A percentile compares a stretch with the other conserved stretches of the same genome.
phyloP scores from a whole-genome alignment of 2,113 vertebrate genomes.

The Microcebus tavaratra region DNA sequence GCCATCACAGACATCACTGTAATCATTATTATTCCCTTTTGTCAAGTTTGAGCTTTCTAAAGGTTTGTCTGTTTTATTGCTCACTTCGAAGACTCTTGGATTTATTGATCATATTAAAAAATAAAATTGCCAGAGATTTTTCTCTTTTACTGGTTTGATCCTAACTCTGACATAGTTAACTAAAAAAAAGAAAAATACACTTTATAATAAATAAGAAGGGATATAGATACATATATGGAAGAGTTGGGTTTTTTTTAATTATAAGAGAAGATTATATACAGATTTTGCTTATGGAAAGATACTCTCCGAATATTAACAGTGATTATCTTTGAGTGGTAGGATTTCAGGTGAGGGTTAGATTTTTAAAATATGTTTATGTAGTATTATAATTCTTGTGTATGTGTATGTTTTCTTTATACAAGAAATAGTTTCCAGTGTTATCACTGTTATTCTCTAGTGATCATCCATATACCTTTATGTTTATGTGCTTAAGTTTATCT shows the following conservation, averaged over 20 bases:
- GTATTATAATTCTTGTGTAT: neutral
- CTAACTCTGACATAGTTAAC: neutral
- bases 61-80: neutral
- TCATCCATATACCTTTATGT: neutral
- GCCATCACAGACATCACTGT: neutral
- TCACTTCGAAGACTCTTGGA: neutral
- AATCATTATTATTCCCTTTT: neutral
- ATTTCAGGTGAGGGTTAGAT: neutral
- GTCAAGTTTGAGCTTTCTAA: neutral
- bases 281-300: neutral
- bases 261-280: neutral
- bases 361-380: neutral
- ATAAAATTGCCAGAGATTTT: neutral
- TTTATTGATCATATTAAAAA: conserved; percentile 6
- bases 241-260: neutral
- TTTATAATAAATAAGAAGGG: neutral
- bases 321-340: neutral
- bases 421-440: neutral
- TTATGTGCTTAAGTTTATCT: neutral
- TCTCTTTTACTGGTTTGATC: neutral
- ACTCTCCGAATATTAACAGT: neutral
- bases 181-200: neutral
- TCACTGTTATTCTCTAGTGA: neutral
- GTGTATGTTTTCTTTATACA: neutral
- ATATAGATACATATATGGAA: neutral